A percentile compares a stretch with the other conserved stretches of the same genome.
Conservation (phyloP, 2,113 vertebrate genomes). For the Rhodinocichla rosea region DNA sequence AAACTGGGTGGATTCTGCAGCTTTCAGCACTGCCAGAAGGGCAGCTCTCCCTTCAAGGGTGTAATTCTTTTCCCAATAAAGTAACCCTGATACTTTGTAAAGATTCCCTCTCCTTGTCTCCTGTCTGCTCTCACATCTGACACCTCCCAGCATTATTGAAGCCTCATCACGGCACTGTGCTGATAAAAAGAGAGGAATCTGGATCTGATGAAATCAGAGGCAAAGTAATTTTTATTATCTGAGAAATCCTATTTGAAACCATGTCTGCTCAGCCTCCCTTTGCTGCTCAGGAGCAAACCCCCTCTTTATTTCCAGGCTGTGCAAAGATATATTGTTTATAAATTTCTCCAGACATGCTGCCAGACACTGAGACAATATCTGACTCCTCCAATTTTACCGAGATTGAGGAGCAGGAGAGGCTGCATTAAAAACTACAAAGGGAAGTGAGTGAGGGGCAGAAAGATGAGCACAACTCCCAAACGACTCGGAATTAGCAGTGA, state of each 20-base stretch:
- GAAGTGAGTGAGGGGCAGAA: background rate
- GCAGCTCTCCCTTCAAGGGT: background rate
- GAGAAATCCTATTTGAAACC: constrained; percentile 23
- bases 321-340: constrained; percentile 61
- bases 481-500: background rate
- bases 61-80: background rate
- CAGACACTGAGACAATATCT: constrained; percentile 60
- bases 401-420: constrained; percentile 41
- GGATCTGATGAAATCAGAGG: constrained; percentile 45
- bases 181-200: constrained; percentile 9
- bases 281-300: constrained; percentile 2
- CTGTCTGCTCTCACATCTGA: background rate
- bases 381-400: constrained; percentile 53
- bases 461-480: background rate
- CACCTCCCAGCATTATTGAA: background rate
- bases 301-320: background rate
- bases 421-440: constrained; percentile 32
- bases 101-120: background rate
- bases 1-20: background rate
- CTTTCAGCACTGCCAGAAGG: background rate
- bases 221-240: constrained; percentile 57
- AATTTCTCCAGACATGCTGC: constrained; percentile 43
- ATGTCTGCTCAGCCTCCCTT: background rate
- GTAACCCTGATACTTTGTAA: background rate
- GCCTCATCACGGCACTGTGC: background rate